phyloP scores from a whole-genome alignment of 2,797 vertebrate species.

The Halcyon leucocephala region DNA sequence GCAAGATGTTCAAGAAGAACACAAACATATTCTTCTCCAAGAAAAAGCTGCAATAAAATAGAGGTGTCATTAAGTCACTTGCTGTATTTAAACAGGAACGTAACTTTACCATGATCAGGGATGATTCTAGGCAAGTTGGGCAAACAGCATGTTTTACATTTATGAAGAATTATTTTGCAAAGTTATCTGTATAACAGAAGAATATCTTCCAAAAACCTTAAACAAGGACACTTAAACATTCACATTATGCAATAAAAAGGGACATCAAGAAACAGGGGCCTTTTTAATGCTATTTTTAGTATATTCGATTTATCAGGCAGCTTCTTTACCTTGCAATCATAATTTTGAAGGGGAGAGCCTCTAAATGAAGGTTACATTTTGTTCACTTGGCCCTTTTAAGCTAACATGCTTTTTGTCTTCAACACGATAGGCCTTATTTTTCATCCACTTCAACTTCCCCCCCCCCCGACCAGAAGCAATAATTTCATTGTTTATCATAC shows the following conservation, averaged over 20 bases:
- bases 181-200: background rate
- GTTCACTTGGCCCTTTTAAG: background rate
- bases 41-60: conserved; percentile 88
- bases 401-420: background rate
- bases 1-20: conserved; percentile 97
- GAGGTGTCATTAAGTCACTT: background rate
- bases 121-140: background rate
- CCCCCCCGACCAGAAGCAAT: background rate
- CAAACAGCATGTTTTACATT: background rate
- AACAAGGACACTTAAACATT: background rate
- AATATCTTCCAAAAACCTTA: background rate
- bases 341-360: background rate
- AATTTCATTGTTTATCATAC: background rate
- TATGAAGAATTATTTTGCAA: background rate
- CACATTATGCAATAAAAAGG: background rate
- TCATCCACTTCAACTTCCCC: background rate
- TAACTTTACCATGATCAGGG: background rate
- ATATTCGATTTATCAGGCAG: background rate
- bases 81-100: background rate
- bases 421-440: background rate
- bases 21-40: conserved; percentile 99
- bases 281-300: background rate
- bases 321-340: background rate
- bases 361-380: background rate
- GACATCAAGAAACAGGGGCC: background rate